Base-by-base conservation (phyloP, 2,888 invertebrate species). In the Agrotis exclamationis region DNA sequence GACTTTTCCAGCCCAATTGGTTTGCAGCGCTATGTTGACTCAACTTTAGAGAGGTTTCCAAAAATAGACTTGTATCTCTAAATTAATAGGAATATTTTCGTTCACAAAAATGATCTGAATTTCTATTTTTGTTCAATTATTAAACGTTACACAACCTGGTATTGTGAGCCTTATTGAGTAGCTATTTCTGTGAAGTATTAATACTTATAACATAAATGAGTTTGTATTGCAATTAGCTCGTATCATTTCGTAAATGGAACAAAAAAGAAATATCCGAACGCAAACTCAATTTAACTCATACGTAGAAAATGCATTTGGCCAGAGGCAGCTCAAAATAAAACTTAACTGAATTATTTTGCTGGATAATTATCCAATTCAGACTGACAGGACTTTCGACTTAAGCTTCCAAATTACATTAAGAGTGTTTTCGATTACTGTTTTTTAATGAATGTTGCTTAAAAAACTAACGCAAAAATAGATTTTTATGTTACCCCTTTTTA, bases 311-410 rank as follows among this genome's bases (percentile, higher is more conserved):
- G 50, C 28, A 57, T 51, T 56, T 39, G 14, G 14, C 22, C 47
- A 28, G 28, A 58, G 3, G 13, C 16, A n/a, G 28, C 22, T 22
- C n/a, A 3, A 74, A 64, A 74, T 76, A 62, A 44, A 57, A 64
- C 53, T 7, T 64, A 79, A 74, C 51, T 74, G 22, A 39, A 50
- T 79, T 79, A 59, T n/a, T 39, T 51, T 18, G 9, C 14, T 28
- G 16, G 4, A 20, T 45, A 74, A 57, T 51, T 60, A 79, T 7
- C 51, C 16, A 16, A 44, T 18, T 56, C 56, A 56, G 50, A 51
- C 59, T 39, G 20, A 76, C 59, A 80, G 9, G 65, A 44, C 28
- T 79, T 79, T 64, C 16, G 9, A 54, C 48, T 79, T 54, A 59
- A 13, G n/a, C 39, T 60, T 18, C 6, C 39, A 39, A 39, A 39